Evolutionary conservation across 2,888 invertebrate genomes (phyloP).

Genomic region (Archips crataeganus): DNA sequence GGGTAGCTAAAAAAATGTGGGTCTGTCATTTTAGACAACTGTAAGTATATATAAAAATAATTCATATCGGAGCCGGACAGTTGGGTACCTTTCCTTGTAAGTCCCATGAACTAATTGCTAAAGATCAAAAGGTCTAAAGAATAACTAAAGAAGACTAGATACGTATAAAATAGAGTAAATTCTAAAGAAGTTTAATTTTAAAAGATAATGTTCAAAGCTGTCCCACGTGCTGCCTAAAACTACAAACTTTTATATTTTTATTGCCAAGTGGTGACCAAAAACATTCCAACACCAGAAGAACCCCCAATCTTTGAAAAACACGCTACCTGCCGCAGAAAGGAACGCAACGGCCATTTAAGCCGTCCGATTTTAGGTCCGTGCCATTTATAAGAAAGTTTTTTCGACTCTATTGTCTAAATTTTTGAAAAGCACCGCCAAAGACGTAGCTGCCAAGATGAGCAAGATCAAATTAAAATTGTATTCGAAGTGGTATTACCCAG

Average conservation of each 20-base stretch:
- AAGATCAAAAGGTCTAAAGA: no score
- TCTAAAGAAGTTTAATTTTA: no score
- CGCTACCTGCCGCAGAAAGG: constrained; percentile 62
- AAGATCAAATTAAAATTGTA: constrained; percentile 17
- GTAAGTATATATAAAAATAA: no score
- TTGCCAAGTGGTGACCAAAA: constrained; percentile 12
- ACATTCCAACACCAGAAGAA: constrained; percentile 7
- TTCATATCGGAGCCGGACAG: no score
- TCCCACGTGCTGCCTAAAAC: neutral
- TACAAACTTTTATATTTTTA: constrained; percentile 11
- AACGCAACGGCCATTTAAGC: constrained; percentile 62
- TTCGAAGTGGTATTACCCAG: constrained; percentile 12
- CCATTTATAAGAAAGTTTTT: constrained; percentile 70
- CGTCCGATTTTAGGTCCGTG: constrained; percentile 64
- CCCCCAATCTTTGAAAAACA: constrained; percentile 16
- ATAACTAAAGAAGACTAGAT: no score
- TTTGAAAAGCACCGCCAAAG: constrained; percentile 61
- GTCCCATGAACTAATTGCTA: no score
- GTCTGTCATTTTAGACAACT: no score
- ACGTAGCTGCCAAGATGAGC: constrained; percentile 16
- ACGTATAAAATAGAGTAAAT: no score
- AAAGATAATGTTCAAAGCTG: neutral
- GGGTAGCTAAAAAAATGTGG: no score
- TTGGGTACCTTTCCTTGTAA: no score
- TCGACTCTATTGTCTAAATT: constrained; percentile 61